Conservation (phyloP, 2,797 vertebrate genomes). For the Gymnopithys bicolor region DNA sequence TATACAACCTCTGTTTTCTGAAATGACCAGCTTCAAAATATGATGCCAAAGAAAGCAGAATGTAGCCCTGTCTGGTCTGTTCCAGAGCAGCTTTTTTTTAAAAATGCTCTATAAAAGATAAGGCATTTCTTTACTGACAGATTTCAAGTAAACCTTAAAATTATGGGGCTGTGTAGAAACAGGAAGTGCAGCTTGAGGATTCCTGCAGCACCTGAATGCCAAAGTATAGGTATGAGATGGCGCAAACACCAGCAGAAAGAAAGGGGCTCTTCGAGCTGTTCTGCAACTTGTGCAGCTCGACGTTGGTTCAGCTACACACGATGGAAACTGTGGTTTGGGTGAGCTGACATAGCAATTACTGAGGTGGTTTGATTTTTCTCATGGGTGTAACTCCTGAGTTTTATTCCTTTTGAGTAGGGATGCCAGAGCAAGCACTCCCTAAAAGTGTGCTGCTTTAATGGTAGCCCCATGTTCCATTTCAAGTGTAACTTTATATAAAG, state of each 20-base stretch:
- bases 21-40: neutral
- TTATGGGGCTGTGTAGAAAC: neutral
- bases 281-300: fast-evolving
- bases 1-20: neutral
- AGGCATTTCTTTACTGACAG: neutral
- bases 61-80: neutral
- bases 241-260: neutral
- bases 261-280: neutral
- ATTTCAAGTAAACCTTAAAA: neutral
- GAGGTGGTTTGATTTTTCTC: neutral
- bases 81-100: neutral
- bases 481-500: neutral
- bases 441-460: neutral
- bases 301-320: neutral
- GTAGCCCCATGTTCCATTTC: neutral
- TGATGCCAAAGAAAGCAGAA: neutral
- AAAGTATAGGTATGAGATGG: neutral
- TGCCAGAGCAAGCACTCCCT: neutral
- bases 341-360: neutral
- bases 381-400: neutral
- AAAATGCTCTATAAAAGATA: neutral
- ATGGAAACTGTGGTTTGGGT: neutral
- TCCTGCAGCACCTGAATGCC: neutral
- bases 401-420: neutral
- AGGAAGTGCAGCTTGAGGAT: neutral